Percentiles rank a stretch among this genome's conserved stretches.
phyloP scores from a whole-genome alignment of 2,797 vertebrate species.

The Amblyopsis hoosieri region DNA sequence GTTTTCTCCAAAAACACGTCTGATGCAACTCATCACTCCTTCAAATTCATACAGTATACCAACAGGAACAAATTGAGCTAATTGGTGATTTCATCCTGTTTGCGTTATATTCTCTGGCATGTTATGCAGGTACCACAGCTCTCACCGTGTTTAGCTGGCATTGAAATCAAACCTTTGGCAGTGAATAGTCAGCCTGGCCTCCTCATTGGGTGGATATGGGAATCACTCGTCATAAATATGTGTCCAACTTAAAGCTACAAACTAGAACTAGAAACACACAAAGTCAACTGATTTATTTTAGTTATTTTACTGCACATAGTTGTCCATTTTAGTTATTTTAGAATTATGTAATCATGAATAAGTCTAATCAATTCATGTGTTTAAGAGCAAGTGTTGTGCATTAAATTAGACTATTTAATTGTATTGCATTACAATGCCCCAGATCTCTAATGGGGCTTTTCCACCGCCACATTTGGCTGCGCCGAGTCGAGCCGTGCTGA shows the following conservation, averaged over 20 bases:
- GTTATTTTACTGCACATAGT: no score
- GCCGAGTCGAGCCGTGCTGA: no score
- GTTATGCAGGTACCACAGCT: slow-evolving; percentile 29
- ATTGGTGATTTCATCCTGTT: slow-evolving; percentile 28
- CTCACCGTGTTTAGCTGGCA: slow-evolving; percentile 38
- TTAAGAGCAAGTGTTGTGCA: no score
- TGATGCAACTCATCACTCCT: slow-evolving; percentile 44
- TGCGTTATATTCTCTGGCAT: slow-evolving; percentile 43
- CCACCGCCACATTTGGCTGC: no score
- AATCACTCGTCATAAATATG: slow-evolving; percentile 37
- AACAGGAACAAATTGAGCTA: slow-evolving; percentile 36
- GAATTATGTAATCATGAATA: slow-evolving; percentile 19
- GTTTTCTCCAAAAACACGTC: slow-evolving; percentile 37
- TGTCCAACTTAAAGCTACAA: slow-evolving; percentile 35
- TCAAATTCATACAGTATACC: slow-evolving; percentile 37
- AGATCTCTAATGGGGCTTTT: no score
- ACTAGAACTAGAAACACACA: not conserved
- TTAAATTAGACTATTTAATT: no score
- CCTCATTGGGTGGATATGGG: slow-evolving; percentile 44
- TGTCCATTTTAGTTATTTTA: no score
- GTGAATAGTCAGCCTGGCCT: slow-evolving; percentile 31
- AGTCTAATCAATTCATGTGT: no score
- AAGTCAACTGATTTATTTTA: no score
- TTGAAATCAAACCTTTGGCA: slow-evolving; percentile 39
- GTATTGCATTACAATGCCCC: no score